Conservation (phyloP, 2,888 invertebrate genomes). For the Osmoderma eremita region DNA sequence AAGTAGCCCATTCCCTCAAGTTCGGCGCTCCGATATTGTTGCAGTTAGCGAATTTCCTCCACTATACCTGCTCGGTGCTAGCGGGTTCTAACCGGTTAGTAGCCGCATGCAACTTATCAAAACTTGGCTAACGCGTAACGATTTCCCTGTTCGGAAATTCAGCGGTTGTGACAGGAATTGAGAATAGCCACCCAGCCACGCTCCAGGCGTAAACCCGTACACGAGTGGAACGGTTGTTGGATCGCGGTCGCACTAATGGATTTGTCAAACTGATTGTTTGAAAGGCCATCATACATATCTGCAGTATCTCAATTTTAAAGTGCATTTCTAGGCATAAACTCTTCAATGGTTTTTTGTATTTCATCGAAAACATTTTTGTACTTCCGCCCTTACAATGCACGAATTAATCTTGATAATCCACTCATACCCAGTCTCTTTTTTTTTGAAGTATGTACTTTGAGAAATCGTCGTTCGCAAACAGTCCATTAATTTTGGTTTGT, state of each 20-base stretch:
- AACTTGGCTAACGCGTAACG: slow-evolving; percentile 16
- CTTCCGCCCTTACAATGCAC: no score
- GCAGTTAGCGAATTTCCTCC: slow-evolving; percentile 29
- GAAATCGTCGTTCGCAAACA: slow-evolving; percentile 3
- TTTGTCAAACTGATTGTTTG: no score
- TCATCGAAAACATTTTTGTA: no score
- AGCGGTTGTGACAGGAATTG: background rate
- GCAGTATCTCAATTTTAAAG: no score
- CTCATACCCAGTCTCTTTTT: no score
- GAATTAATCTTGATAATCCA: no score
- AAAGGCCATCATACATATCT: no score
- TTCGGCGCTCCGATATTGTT: slow-evolving; percentile 20
- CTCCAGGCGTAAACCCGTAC: no score
- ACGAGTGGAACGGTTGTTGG: no score
- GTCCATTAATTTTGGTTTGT: slow-evolving; percentile 9
- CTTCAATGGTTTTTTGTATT: no score
- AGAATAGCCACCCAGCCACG: background rate
- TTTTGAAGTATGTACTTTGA: background rate
- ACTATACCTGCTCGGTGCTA: slow-evolving; percentile 9
- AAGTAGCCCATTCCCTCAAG: slow-evolving; percentile 6
- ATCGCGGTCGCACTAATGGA: no score
- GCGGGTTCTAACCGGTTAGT: slow-evolving; percentile 1
- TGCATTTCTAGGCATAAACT: no score
- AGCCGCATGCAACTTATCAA: slow-evolving; percentile 37
- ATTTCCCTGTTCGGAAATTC: background rate